Percentiles rank a stretch among this genome's conserved stretches.
phyloP scores from a whole-genome alignment of 2,113 vertebrate genomes.

The Poeciliopsis retropinna region DNA sequence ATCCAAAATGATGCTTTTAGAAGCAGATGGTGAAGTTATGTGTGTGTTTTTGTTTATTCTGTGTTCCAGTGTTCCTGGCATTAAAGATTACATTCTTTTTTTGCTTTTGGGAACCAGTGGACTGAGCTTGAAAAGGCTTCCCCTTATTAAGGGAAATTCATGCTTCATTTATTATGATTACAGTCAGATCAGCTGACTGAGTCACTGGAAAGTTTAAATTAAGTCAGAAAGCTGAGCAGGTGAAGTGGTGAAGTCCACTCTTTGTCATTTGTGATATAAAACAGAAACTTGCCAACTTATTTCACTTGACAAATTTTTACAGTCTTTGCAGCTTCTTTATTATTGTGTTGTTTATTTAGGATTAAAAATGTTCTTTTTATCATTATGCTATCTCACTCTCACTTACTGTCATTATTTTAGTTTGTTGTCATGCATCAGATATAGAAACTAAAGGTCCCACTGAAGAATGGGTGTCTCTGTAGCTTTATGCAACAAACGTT shows the following conservation, averaged over 20 bases:
- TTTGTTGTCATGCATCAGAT: not conserved
- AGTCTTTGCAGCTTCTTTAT: not conserved
- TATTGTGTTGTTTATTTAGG: not conserved
- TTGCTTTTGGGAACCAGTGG: slow-evolving; percentile 72
- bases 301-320: not conserved
- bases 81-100: slow-evolving; percentile 61
- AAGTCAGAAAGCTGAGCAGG: slow-evolving; percentile 35
- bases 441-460: not conserved
- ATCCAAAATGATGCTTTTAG: slow-evolving; percentile 60
- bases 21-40: slow-evolving; percentile 64
- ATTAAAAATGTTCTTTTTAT: not conserved
- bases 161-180: slow-evolving; percentile 74
- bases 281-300: slow-evolving; percentile 12
- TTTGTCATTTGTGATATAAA: slow-evolving; percentile 10
- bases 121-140: slow-evolving; percentile 64
- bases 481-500: too few relatives aligned
- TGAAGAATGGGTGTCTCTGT: not conserved
- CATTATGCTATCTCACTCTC: not conserved
- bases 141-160: slow-evolving; percentile 58
- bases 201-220: slow-evolving; percentile 45
- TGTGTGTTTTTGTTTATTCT: slow-evolving; percentile 62
- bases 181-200: slow-evolving; percentile 52
- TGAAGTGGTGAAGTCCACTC: slow-evolving; percentile 10
- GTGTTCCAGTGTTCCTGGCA: slow-evolving; percentile 47
- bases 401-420: not conserved